Evolutionary conservation across 2,797 vertebrate genomes (phyloP), one percentile per base, ranked within the genome.

Genomic region (Enteromius anoplus): DNA sequence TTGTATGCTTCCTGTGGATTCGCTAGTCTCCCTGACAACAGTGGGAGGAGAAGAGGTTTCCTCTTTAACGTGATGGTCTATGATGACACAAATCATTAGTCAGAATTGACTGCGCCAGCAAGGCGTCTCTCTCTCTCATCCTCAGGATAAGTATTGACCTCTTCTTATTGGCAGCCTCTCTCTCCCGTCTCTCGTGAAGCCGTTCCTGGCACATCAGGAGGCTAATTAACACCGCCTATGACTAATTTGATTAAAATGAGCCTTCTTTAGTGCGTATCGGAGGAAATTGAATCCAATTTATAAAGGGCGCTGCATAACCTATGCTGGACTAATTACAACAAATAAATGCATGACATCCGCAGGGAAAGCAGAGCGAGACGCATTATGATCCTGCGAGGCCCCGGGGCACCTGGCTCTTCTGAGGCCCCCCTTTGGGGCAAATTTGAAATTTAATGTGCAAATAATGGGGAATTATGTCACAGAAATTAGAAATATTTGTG

Each of bases 201-300:
- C 32, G 55, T 40, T 84, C 69, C 64, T 55, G 76, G 81, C 83
- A 72, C 81, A 77, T 76, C 26, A 78, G 83, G 88, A 72, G 79
- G 85, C 88, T 89, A 85, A 89, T 89, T 87, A 89, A 84, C 85
- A 85, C 71, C 3, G 83, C 72, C 82, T 76, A 85, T 81, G 84
- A 86, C 80, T 89, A 83, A 87, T 86, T 85, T 83, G 69, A 84
- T 84, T 89, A 81, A 87, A 83, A 84, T 65, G 80, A 83, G 75
- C 65, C 71, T 79, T 75, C 77, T 76, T 80, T 72, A 76, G 71
- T 80, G 83, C 75, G 70, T 80, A 82, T 85, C 84, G 64, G 32
- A 68, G 12, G 79, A 85, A 87, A 81, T 72, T 85, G 82, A 82
- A 68, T 79, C 60, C 78, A 80, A 68, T 85, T 84, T 79, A 47